These are phyloP conservation scores for Sarcophaga variegata DNA, from an alignment of 2,888 invertebrate genomes.

Conservation along the genomic window DNA sequence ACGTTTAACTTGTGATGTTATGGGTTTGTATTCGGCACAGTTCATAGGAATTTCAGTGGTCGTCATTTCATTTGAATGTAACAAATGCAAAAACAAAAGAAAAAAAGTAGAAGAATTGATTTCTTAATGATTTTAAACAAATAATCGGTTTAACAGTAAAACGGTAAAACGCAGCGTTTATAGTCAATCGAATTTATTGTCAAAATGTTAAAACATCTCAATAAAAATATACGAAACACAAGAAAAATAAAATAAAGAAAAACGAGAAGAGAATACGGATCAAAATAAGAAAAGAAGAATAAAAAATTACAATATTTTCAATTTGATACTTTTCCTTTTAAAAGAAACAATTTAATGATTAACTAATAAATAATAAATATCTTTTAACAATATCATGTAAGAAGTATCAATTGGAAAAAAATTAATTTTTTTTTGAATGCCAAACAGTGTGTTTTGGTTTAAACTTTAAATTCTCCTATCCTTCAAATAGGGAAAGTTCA, in stretches of 20 bases:
- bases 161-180: not conserved
- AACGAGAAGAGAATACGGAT: no score
- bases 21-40: not conserved
- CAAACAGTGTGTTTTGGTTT: no score
- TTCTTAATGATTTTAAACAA: constrained; percentile 15
- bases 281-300: not conserved
- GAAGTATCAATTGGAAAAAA: no score
- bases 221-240: not conserved
- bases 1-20: not conserved
- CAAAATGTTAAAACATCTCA: not conserved
- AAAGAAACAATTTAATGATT: constrained; percentile 4
- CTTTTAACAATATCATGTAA: no score
- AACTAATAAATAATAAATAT: not conserved
- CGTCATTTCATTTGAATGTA: not conserved
- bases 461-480: no score
- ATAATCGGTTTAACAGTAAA: constrained; percentile 50
- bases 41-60: not conserved
- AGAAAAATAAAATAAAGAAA: not conserved
- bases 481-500: no score
- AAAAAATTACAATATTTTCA: not conserved
- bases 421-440: no score
- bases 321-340: not conserved
- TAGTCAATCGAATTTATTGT: constrained; percentile 5
- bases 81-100: no score
- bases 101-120: not conserved